Evolutionary conservation across 2,797 vertebrate genomes (phyloP).

Genomic region (Rhodeus uyekii): DNA sequence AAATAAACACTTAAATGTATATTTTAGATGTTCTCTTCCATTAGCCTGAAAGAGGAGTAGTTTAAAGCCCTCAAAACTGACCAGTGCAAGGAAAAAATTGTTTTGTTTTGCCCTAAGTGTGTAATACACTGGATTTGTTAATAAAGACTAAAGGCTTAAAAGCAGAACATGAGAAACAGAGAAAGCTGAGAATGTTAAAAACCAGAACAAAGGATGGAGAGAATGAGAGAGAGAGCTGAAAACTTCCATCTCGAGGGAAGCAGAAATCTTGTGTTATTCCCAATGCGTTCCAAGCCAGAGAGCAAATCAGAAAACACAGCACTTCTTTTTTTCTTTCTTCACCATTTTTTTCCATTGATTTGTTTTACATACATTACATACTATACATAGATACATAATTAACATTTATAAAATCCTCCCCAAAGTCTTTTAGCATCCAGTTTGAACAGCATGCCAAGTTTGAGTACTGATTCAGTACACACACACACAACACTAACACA

Average conservation of each 20-base stretch:
- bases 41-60: not conserved
- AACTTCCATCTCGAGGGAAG: not conserved
- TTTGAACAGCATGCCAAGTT: slow-evolving; percentile 77
- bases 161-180: not conserved
- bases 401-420: slow-evolving; percentile 65
- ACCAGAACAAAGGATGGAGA: not conserved
- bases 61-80: no score
- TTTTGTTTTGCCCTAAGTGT: not conserved
- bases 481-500: slow-evolving; percentile 56
- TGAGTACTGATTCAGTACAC: slow-evolving; percentile 83
- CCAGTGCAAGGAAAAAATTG: not conserved
- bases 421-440: slow-evolving; percentile 72
- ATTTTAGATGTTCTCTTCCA: not conserved
- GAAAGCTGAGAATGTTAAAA: not conserved
- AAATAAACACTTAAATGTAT: not conserved
- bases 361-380: slow-evolving; percentile 69
- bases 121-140: not conserved
- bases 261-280: not conserved
- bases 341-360: slow-evolving; percentile 64
- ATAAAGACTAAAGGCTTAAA: not conserved
- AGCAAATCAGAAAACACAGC: slow-evolving; percentile 7
- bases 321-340: slow-evolving; percentile 41
- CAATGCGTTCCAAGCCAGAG: not conserved
- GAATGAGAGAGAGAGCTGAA: not conserved
- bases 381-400: slow-evolving; percentile 64